Evolutionary conservation across 2,888 invertebrate species (phyloP).

Genomic region (Eristalis arbustorum): DNA sequence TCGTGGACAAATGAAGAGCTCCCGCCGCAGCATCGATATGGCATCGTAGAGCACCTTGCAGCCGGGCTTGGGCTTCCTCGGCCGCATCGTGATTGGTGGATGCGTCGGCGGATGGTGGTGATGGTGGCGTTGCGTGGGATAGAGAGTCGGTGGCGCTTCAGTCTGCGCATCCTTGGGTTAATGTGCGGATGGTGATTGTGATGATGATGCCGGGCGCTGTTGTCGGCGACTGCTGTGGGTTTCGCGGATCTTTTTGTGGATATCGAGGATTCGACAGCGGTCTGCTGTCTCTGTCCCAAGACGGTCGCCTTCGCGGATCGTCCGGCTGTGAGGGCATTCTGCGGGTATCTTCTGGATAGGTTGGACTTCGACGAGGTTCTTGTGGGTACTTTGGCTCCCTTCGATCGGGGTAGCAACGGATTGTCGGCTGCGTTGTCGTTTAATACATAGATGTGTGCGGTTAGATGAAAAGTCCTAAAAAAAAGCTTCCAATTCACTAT

Average conservation of each 20-base stretch:
- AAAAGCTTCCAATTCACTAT: no score
- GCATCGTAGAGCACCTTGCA: constrained; percentile 96
- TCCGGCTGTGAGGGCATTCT: constrained; percentile 37
- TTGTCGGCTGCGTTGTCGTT: constrained; percentile 78
- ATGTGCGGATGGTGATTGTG: constrained; percentile 71
- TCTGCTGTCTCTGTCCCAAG: constrained; percentile 64
- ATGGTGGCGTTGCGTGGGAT: constrained; percentile 57
- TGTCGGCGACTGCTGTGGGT: constrained; percentile 56
- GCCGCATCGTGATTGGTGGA: constrained; percentile 74
- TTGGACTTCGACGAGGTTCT: constrained; percentile 72
- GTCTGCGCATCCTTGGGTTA: constrained; percentile 71
- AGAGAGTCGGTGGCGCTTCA: constrained; percentile 71
- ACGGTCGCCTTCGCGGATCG: constrained; percentile 34
- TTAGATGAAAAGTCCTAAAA: no score
- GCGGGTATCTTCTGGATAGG: constrained; percentile 72
- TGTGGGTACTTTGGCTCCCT: constrained; percentile 53
- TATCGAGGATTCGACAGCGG: constrained; percentile 65
- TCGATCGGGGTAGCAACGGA: constrained; percentile 75
- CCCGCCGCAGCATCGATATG: constrained; percentile 92
- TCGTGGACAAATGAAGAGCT: constrained; percentile 96
- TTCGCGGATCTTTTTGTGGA: constrained; percentile 54
- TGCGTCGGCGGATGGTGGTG: constrained; percentile 43
- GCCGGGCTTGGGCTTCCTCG: constrained; percentile 83
- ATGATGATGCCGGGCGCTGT: constrained; percentile 67
- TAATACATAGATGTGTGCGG: no score